These are phyloP conservation scores for Halcyon chelicuti DNA, from an alignment of 2,797 vertebrate genomes.

Conservation along the genomic window DNA sequence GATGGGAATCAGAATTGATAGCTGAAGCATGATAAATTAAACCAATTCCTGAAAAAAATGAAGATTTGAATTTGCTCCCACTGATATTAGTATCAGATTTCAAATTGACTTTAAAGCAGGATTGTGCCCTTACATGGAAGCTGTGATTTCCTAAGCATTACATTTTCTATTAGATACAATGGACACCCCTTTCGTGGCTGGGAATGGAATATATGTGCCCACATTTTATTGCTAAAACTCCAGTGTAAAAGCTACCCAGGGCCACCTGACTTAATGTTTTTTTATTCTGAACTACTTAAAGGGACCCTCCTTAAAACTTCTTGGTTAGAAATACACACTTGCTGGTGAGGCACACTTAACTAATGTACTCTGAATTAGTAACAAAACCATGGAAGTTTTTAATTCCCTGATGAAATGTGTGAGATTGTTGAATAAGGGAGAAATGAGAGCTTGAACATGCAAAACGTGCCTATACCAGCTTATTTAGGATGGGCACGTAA, in stretches of 20 bases:
- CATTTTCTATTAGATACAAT: neutral
- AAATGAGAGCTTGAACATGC: neutral
- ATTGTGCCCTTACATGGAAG: neutral
- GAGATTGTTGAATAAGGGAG: neutral
- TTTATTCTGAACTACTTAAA: neutral
- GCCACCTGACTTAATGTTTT: neutral
- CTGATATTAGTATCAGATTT: neutral
- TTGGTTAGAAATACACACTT: neutral
- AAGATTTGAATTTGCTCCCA: neutral
- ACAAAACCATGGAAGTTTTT: neutral
- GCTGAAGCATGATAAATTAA: neutral
- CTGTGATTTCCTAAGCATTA: neutral
- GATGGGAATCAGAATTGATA: neutral
- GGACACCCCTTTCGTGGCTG: neutral
- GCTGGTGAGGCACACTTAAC: neutral
- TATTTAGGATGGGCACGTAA: neutral
- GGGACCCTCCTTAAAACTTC: neutral
- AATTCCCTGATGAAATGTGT: neutral
- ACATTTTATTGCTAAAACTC: neutral
- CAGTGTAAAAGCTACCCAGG: neutral
- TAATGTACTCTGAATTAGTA: neutral
- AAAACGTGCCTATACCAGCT: neutral
- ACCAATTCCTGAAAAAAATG: neutral
- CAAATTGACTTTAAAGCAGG: neutral
- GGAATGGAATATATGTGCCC: neutral